phyloP scores from a whole-genome alignment of 2,888 invertebrate genomes.

The Keiferia lycopersicella region DNA sequence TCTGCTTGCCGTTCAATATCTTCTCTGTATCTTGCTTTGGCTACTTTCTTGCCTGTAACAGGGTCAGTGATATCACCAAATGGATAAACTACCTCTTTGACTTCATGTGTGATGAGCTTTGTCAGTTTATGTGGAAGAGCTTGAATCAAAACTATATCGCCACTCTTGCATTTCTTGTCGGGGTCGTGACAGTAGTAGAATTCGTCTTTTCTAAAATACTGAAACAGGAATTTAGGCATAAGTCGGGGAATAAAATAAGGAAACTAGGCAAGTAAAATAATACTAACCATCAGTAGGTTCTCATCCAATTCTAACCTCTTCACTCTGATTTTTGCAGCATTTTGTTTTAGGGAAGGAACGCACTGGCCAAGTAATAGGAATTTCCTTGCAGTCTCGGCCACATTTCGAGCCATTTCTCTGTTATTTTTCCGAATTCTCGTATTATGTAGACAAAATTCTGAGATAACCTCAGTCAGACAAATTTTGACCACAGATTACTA shows the following conservation, averaged over 20 bases:
- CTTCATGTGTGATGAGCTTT: constrained; percentile 88
- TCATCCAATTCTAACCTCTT: constrained; percentile 88
- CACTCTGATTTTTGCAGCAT: constrained; percentile 89
- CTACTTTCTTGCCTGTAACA: constrained; percentile 89
- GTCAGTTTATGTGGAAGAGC: constrained; percentile 87
- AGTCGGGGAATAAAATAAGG: background rate
- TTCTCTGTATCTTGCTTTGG: constrained; percentile 87
- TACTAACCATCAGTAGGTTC: constrained; percentile 87
- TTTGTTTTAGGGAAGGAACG: constrained; percentile 88
- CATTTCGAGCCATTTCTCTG: constrained; percentile 59
- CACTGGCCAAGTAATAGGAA: constrained; percentile 88
- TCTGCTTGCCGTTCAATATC: constrained; percentile 85
- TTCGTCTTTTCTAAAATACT: constrained; percentile 90
- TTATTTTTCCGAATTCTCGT: too few relatives aligned
- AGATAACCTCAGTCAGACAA: background rate
- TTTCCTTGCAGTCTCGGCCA: constrained; percentile 72
- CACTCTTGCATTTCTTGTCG: constrained; percentile 87
- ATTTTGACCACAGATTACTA: too few relatives aligned
- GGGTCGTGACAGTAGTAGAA: constrained; percentile 91
- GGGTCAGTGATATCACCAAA: constrained; percentile 94
- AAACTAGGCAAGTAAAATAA: constrained; percentile 1
- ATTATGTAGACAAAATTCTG: too few relatives aligned
- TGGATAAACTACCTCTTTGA: constrained; percentile 89
- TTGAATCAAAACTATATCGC: constrained; percentile 91
- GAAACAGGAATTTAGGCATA: constrained; percentile 37